These are phyloP conservation scores for Eurytemora carolleeae DNA, from an alignment of 1,140 invertebrate species.

Conservation along the genomic window DNA sequence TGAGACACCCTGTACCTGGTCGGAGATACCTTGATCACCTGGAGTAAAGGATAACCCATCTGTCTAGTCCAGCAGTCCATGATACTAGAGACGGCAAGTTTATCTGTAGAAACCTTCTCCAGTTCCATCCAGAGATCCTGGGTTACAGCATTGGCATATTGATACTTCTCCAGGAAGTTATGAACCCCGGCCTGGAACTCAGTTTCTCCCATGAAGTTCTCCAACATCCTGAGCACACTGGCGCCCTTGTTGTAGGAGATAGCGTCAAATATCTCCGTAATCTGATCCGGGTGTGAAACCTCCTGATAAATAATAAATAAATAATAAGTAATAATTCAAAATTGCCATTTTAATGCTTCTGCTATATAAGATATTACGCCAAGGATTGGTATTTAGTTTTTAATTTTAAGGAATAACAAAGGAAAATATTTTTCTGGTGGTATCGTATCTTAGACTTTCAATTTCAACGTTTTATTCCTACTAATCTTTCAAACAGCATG, in stretches of 20 bases:
- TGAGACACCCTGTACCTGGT: slow-evolving; percentile 41
- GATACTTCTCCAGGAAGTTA: slow-evolving; percentile 45
- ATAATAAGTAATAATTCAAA: too few species aligned
- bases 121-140: slow-evolving; percentile 47
- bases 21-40: slow-evolving; percentile 16
- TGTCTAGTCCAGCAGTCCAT: slow-evolving; percentile 84
- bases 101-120: slow-evolving; percentile 18
- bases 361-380: too few species aligned
- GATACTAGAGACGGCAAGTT: slow-evolving; percentile 40
- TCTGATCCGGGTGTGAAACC: slow-evolving; percentile 64
- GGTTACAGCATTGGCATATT: slow-evolving; percentile 55
- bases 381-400: too few species aligned
- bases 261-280: slow-evolving; percentile 71
- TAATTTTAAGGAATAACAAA: too few species aligned
- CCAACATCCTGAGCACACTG: slow-evolving; percentile 69
- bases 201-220: slow-evolving; percentile 51
- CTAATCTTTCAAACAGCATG: too few species aligned
- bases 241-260: slow-evolving; percentile 87
- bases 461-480: too few species aligned
- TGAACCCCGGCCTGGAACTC: slow-evolving; percentile 49
- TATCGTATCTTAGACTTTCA: too few species aligned
- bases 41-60: slow-evolving; percentile 70
- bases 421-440: too few species aligned
- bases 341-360: too few species aligned
- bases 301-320: slow-evolving; percentile 23